phyloP scores from a whole-genome alignment of 2,888 invertebrate species.

The Exocentrus adspersus region DNA sequence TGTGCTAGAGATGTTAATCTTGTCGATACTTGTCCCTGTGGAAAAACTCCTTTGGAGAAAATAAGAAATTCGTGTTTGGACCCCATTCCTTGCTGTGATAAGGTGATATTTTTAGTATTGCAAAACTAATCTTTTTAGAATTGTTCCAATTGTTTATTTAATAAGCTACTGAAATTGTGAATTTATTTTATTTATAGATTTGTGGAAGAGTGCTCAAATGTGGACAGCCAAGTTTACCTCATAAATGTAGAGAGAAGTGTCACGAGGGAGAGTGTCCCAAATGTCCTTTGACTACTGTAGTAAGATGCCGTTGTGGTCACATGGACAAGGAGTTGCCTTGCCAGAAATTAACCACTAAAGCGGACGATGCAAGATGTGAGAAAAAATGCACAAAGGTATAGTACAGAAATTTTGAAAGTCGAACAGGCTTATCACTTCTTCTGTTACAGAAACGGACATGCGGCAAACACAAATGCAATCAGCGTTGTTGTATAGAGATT shows the following conservation, averaged over 20 bases:
- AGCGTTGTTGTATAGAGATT: constrained; percentile 85
- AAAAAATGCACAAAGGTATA: constrained; percentile 88
- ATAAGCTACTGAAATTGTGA: no score
- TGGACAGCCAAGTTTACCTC: constrained; percentile 73
- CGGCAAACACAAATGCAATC: constrained; percentile 90
- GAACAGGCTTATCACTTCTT: neutral
- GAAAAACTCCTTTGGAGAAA: constrained; percentile 67
- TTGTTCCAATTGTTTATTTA: no score
- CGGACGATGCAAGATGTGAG: constrained; percentile 84
- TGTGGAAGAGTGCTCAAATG: constrained; percentile 75
- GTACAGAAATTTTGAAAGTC: neutral
- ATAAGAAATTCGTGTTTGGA: constrained; percentile 78
- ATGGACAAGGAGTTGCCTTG: constrained; percentile 86
- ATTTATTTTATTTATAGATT: constrained; percentile 56
- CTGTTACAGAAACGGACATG: constrained; percentile 76
- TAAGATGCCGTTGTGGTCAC: constrained; percentile 87
- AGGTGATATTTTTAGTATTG: constrained; percentile 43
- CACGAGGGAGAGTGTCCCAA: constrained; percentile 80
- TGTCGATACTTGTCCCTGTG: constrained; percentile 81
- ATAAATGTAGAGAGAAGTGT: constrained; percentile 75
- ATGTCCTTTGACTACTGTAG: constrained; percentile 78
- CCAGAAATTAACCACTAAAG: constrained; percentile 73
- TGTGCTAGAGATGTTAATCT: constrained; percentile 72
- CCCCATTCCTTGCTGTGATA: constrained; percentile 83
- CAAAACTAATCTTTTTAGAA: no score